Percentiles rank a stretch among this genome's conserved stretches.
These are phyloP conservation scores for Temnothorax longispinosus DNA, from an alignment of 1,140 invertebrate species.

Conservation along the genomic window DNA sequence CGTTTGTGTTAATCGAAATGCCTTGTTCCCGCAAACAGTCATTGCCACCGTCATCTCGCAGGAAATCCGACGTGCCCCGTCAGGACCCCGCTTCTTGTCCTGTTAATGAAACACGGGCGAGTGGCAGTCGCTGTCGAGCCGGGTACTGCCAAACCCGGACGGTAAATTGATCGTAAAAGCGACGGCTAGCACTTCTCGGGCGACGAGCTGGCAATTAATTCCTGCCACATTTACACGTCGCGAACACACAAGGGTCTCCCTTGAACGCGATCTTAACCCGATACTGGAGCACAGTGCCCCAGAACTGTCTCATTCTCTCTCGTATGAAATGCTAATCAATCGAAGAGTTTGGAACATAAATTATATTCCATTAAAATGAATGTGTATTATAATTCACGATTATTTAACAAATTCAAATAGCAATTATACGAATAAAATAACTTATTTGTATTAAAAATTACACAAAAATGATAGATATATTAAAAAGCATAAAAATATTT, in stretches of 20 bases:
- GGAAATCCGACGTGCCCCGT: slow-evolving; percentile 68
- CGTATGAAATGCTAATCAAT: slow-evolving; percentile 22
- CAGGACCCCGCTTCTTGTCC: slow-evolving; percentile 63
- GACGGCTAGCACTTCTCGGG: slow-evolving; percentile 29
- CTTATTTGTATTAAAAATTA: not conserved
- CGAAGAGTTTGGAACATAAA: not conserved
- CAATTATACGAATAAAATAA: not conserved
- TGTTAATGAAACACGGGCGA: slow-evolving; percentile 78
- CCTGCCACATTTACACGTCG: not conserved
- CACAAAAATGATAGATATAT: not conserved
- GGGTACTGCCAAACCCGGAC: slow-evolving; percentile 37
- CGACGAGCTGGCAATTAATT: slow-evolving; percentile 57
- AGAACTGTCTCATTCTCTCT: slow-evolving; percentile 8
- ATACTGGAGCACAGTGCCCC: not conserved
- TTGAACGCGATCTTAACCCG: slow-evolving; percentile 11
- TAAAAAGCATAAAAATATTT: not conserved
- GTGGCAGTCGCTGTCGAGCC: slow-evolving; percentile 53
- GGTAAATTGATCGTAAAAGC: slow-evolving; percentile 66
- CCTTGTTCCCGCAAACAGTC: slow-evolving; percentile 75
- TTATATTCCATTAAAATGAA: not conserved
- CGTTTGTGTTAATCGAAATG: slow-evolving; percentile 79
- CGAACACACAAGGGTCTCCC: slow-evolving; percentile 36
- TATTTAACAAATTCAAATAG: not conserved
- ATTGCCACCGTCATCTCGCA: slow-evolving; percentile 69
- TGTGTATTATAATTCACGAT: not conserved